Evolutionary conservation across 2,113 vertebrate genomes (phyloP), one percentile per base, ranked within the genome.

Genomic region (Poicephalus meyeri): DNA sequence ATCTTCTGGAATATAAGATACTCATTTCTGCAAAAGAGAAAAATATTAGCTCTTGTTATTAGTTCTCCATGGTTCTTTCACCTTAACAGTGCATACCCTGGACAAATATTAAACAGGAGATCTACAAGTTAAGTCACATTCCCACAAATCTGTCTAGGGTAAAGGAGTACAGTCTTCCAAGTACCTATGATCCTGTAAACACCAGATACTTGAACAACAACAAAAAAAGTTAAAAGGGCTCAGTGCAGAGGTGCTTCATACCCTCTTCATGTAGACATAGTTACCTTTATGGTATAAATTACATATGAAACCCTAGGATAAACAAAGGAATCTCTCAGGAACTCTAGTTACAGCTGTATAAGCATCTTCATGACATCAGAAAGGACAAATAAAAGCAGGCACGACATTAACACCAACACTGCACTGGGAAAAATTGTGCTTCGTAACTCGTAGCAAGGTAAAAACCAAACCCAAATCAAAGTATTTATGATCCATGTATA

Each of bases 1-100:
- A 99, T 99, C 98, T 99, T 99, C 98, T 99, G 99, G 98, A 99
- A 99, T 99, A 99, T 99, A 97, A 99, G 98, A 98, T 99, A 99
- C 49, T 99, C 99, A 73, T 99, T 99, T 98, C 99, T 99, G 98
- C 86, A 95, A 94, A 96, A 95, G 50, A 96, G 52, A 92, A 92
- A 50, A 91, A 88, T 25, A 95, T 78, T 91, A 69, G 60, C 72
- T 71, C 37, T 69, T 80, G 46, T 74, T 94, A 86, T 37, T 74
- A 68, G 56, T 17, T 88, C 35, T 74, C 46, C 41, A 68, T 5
- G 5, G 17, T 64, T 90, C 61, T 72, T 93, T 69, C n/a, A 86
- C 15, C 29, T 60, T 80, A 83, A 66, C 24, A 89, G 42, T 20
- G 15, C 20, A 61, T 47, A 88, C 70, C 23, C 18, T 19, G 46